Percentiles rank a stretch among this genome's conserved stretches.
Evolutionary conservation across 2,888 invertebrate genomes (phyloP).

Genomic region (Ophion ellenae): DNA sequence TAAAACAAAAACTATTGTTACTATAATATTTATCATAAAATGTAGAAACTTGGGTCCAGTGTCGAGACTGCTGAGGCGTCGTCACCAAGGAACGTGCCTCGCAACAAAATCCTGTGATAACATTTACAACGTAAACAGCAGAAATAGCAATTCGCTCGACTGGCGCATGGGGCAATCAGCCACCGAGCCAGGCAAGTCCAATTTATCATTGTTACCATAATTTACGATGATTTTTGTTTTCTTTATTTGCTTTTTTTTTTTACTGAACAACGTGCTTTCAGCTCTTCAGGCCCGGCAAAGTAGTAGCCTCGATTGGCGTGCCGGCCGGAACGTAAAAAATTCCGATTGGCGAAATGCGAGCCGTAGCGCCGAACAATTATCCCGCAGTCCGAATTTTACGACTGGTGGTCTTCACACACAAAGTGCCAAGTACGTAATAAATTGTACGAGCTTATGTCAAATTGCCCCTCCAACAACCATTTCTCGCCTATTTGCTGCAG

Average conservation of each 20-base stretch:
- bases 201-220: neutral
- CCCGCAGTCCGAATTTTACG: slow-evolving; percentile 76
- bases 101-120: slow-evolving; percentile 83
- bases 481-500: neutral
- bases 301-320: slow-evolving; percentile 81
- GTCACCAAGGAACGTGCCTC: slow-evolving; percentile 79
- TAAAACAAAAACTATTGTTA: too few species aligned
- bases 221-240: slow-evolving; percentile 10
- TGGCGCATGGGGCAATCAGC: slow-evolving; percentile 76
- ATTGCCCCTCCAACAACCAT: neutral
- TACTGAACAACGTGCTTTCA: neutral
- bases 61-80: slow-evolving; percentile 81
- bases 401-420: slow-evolving; percentile 77
- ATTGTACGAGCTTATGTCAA: neutral
- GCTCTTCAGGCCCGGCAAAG: slow-evolving; percentile 78
- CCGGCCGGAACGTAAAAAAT: slow-evolving; percentile 74
- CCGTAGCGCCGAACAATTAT: slow-evolving; percentile 79
- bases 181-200: slow-evolving; percentile 76
- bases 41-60: slow-evolving; percentile 82
- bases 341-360: slow-evolving; percentile 77
- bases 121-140: slow-evolving; percentile 81
- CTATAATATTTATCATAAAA: too few species aligned
- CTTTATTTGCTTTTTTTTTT: neutral
- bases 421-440: slow-evolving; percentile 76
- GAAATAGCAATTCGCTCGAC: slow-evolving; percentile 78